Evolutionary conservation across 2,113 vertebrate genomes (phyloP).

Genomic region (Myotis davidii): DNA sequence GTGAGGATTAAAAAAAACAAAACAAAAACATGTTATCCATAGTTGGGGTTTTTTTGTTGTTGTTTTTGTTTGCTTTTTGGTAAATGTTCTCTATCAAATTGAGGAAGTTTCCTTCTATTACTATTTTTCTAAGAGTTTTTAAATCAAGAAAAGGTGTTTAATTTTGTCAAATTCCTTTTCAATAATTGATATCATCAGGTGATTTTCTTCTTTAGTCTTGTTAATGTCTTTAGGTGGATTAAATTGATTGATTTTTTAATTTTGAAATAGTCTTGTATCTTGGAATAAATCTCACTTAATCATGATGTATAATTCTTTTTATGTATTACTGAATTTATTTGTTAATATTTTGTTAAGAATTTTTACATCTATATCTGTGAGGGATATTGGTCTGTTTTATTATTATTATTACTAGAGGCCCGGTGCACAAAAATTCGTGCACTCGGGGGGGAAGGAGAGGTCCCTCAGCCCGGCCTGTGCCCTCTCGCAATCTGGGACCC

Average conservation of each 20-base stretch:
- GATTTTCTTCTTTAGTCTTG: neutral
- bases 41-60: neutral
- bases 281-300: neutral
- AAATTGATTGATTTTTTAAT: neutral
- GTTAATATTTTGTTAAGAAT: slow-evolving; percentile 28
- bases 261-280: neutral
- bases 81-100: neutral
- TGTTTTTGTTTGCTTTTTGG: neutral
- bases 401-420: too few relatives aligned
- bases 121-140: neutral
- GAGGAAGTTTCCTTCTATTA: neutral
- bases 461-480: too few relatives aligned
- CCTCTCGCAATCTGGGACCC: too few relatives aligned
- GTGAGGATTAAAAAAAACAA: too few relatives aligned
- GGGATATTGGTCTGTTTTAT: neutral
- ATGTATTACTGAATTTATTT: neutral
- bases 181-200: neutral
- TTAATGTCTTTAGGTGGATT: neutral
- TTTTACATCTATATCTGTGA: neutral
- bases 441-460: too few relatives aligned
- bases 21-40: neutral
- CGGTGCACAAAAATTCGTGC: too few relatives aligned
- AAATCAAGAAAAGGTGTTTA: neutral
- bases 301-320: neutral
- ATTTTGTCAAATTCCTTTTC: neutral